phyloP scores from a whole-genome alignment of 2,113 vertebrate species.

The Nesoenas mayeri region DNA sequence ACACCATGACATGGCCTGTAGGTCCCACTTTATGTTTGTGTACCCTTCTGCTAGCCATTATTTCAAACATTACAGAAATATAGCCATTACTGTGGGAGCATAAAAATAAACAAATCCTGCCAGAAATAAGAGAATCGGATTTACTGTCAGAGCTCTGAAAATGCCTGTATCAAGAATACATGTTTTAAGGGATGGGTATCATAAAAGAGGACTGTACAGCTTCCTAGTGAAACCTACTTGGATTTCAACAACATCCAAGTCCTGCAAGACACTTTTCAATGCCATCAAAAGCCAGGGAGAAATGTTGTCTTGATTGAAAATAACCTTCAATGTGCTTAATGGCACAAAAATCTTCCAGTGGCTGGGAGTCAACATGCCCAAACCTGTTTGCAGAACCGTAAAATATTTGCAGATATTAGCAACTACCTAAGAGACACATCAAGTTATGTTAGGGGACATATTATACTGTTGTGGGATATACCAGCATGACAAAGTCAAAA shows the following conservation, averaged over 20 bases:
- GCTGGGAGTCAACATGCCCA: background rate
- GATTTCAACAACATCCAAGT: background rate
- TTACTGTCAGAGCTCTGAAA: conserved; percentile 21
- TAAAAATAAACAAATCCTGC: conserved; percentile 22
- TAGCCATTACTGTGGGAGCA: background rate
- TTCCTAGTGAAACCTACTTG: background rate
- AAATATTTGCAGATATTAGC: background rate
- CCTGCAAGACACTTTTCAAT: background rate
- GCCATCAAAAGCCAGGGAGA: background rate
- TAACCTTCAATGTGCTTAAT: accelerated
- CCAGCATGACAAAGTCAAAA: background rate
- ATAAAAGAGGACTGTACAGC: background rate
- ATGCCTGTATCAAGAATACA: conserved; percentile 11
- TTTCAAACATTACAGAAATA: conserved; percentile 14
- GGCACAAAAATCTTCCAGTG: background rate
- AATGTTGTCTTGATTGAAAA: background rate
- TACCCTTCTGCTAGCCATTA: background rate
- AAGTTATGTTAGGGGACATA: background rate
- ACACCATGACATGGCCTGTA: background rate
- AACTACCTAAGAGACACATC: background rate
- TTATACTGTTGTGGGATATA: background rate
- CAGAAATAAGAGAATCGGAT: background rate
- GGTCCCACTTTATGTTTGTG: background rate
- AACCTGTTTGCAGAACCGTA: background rate
- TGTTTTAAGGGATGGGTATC: background rate